These are phyloP conservation scores for Eupithecia subfuscata DNA, from an alignment of 2,888 invertebrate species.

Conservation along the genomic window DNA sequence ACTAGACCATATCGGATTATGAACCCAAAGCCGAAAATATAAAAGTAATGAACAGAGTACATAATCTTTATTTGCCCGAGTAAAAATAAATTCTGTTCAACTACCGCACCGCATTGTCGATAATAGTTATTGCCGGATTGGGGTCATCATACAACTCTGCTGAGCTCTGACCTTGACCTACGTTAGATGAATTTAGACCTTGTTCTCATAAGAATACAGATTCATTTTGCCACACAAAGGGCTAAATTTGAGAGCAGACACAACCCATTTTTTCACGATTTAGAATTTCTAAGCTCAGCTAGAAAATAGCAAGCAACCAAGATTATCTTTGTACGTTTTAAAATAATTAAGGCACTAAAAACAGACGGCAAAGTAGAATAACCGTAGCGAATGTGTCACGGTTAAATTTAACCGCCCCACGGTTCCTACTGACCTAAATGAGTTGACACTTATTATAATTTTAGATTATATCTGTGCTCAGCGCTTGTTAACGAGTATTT, in stretches of 20 bases:
- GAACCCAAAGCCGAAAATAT: accelerated
- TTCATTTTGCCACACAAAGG: background rate
- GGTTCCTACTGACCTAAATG: conserved; percentile 57
- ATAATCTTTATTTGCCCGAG: background rate
- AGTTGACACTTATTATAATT: conserved; percentile 51
- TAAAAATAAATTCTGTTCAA: background rate
- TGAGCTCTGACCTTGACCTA: background rate
- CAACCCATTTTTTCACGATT: background rate
- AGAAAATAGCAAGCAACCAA: background rate
- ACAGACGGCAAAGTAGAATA: conserved; percentile 13
- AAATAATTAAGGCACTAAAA: background rate
- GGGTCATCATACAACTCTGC: background rate
- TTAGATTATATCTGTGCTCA: conserved; percentile 43
- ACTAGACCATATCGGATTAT: conserved; percentile 85
- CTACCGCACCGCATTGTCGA: background rate
- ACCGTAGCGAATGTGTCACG: conserved; percentile 34
- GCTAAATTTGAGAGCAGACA: background rate
- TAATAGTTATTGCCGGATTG: background rate
- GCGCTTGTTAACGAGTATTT: conserved; percentile 10
- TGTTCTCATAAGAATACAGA: background rate
- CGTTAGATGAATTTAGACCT: background rate
- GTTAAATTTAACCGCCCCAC: conserved; percentile 50
- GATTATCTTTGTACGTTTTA: background rate
- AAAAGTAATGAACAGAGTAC: background rate
- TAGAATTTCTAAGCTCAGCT: background rate